Conservation (phyloP, 2,888 invertebrate species). For the Thereva nobilitata region DNA sequence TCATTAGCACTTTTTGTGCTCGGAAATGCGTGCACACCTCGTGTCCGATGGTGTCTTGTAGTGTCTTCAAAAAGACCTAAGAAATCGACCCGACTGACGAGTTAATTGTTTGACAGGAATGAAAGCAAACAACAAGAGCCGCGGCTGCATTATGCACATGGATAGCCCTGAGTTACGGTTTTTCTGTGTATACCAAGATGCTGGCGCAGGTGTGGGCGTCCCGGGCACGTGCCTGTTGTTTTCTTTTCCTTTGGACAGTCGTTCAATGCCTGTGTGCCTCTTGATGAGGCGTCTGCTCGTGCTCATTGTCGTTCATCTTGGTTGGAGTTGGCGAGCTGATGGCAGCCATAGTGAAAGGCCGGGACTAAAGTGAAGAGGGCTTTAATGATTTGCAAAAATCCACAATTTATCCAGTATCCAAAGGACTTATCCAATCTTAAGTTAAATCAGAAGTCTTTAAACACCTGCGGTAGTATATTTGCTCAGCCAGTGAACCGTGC, state of each 20-base stretch:
- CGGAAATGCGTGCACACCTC: conserved; percentile 6
- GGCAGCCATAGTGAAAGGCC: too few relatives aligned
- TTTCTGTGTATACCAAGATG: conserved; percentile 25
- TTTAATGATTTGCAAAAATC: too few relatives aligned
- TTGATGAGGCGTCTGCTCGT: neutral
- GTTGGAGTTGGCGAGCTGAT: too few relatives aligned
- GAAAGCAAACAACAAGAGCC: conserved; percentile 27
- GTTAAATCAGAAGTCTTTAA: neutral
- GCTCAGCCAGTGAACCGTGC: neutral
- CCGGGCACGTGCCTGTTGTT: conserved; percentile 33
- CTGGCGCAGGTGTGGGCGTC: conserved; percentile 23
- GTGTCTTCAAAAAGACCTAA: conserved; percentile 13
- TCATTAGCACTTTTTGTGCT: conserved; percentile 30
- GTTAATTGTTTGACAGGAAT: conserved; percentile 31
- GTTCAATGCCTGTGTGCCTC: conserved; percentile 11
- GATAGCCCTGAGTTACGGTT: conserved; percentile 17
- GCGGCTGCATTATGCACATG: neutral
- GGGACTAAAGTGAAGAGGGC: too few relatives aligned
- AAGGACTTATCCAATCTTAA: too few relatives aligned
- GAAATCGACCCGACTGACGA: conserved; percentile 27
- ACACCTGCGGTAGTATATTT: neutral
- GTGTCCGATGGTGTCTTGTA: neutral
- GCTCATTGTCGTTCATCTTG: too few relatives aligned
- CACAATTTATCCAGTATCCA: too few relatives aligned
- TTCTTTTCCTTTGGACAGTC: conserved; percentile 21